Base-by-base conservation (phyloP, 2,888 invertebrate species). In the Oscheius myriophilus region DNA sequence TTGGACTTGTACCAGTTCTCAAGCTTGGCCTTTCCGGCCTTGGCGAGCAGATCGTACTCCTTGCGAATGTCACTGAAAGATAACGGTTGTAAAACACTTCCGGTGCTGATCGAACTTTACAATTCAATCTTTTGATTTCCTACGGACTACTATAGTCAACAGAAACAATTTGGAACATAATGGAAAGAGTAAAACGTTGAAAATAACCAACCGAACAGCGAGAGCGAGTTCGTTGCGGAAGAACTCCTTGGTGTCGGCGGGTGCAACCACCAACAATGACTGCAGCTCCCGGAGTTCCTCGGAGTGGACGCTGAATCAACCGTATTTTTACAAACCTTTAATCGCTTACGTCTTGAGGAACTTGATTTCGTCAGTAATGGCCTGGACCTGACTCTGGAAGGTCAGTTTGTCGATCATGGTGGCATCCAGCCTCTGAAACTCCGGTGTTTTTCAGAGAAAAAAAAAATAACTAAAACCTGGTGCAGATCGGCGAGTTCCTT, bases 201-300 rank as follows among this genome's bases (percentile, higher is more conserved):
- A 4, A 39, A 33, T 41, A 16, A 21, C 59, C 21, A 25, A 59
- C 59, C 59, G 61, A 18, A 63, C 51, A 52, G 63, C 63, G 21
- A 63, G 63, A 23, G 63, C 63, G 1, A 63, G 51, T 42, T 63
- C 63, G 52, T 52, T 63, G 14, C 53, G 18, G 63, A 63, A 63
- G 63, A 63, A 63, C 21, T 63, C 63, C 53, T 63, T 63, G 63
- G 63, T 63, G 23, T 63, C 63, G 23, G 63, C 63, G 16, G 63
- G 63, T 14, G 63, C 63, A 23, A 63, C 42, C 21, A 63, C 53
- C 52, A 63, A 25, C 7, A 63, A 52, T 18, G 42, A 25, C 23
- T 63, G 52, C 7, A 63, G 53, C 26, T 63, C 63, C 14, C 52
- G 51, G 3, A 63, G 42, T 23, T 63, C 63, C 21, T 51, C 52